Conservation (phyloP, 1,140 invertebrate genomes). For the Phthorimaea operculella region DNA sequence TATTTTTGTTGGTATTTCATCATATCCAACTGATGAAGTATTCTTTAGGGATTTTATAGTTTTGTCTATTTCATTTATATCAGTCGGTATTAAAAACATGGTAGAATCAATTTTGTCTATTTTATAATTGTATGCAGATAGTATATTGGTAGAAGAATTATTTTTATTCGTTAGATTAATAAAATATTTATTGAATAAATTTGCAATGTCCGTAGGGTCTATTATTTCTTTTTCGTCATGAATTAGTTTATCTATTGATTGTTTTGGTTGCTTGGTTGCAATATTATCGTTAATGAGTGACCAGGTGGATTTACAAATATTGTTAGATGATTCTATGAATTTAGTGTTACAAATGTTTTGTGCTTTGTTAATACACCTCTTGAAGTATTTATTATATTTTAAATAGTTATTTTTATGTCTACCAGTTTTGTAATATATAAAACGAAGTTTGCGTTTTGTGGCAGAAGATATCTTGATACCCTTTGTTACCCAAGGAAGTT, state of each 20-base stretch:
- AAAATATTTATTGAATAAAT: background rate
- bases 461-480: background rate
- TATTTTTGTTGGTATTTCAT: too few species aligned
- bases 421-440: slow-evolving; percentile 2
- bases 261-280: background rate
- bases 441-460: background rate
- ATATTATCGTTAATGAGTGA: background rate
- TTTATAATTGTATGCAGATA: background rate
- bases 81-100: background rate
- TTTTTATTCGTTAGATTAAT: background rate
- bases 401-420: slow-evolving; percentile 12
- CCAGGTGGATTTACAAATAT: background rate
- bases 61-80: background rate
- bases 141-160: background rate
- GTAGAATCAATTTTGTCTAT: background rate
- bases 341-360: slow-evolving; percentile 7
- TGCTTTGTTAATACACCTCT: slow-evolving; percentile 18
- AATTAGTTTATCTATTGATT: background rate
- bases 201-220: background rate
- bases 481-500: background rate
- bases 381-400: slow-evolving; percentile 15
- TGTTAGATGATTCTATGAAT: background rate
- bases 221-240: slow-evolving; percentile 1
- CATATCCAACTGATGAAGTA: background rate
- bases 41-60: slow-evolving; percentile 3